A percentile compares a stretch with the other conserved stretches of the same genome.
Conservation (phyloP, 2,113 vertebrate species). For the Anarhynchus alexandrinus region DNA sequence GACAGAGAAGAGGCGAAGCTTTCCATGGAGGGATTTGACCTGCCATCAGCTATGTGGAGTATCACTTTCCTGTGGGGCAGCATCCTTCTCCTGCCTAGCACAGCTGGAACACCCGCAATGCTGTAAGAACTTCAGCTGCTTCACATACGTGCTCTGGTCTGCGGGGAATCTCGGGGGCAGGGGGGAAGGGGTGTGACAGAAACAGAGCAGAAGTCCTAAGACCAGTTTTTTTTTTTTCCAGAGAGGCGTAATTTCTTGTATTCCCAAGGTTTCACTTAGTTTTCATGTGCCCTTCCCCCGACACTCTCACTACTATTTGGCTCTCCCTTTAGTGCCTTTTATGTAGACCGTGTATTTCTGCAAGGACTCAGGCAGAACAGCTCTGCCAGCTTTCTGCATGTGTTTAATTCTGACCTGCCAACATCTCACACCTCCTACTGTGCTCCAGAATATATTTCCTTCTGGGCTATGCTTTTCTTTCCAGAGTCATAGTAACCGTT, state of each 20-base stretch:
- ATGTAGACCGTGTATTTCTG: neutral
- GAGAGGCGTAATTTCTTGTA: neutral
- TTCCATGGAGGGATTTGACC: neutral
- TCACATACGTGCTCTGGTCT: neutral
- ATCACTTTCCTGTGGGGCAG: conserved; percentile 6
- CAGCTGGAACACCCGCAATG: neutral
- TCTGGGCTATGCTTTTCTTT: neutral
- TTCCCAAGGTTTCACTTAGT: neutral
- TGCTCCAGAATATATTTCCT: neutral
- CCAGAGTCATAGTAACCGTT: neutral
- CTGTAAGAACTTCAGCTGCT: conserved; percentile 28
- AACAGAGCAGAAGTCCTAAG: neutral
- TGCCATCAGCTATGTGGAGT: conserved; percentile 2
- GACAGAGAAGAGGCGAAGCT: neutral
- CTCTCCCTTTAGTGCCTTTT: neutral
- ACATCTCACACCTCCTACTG: neutral
- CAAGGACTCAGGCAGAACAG: neutral
- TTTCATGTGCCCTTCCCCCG: neutral
- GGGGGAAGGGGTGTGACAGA: neutral
- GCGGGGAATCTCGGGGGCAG: neutral
- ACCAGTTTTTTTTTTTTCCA: neutral
- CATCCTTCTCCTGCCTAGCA: conserved; percentile 21
- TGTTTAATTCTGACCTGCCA: too few species aligned
- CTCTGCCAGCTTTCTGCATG: too few species aligned
- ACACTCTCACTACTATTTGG: neutral